Evolutionary conservation across 2,797 vertebrate genomes (phyloP).

Genomic region (Heteromormyrus szaboi): DNA sequence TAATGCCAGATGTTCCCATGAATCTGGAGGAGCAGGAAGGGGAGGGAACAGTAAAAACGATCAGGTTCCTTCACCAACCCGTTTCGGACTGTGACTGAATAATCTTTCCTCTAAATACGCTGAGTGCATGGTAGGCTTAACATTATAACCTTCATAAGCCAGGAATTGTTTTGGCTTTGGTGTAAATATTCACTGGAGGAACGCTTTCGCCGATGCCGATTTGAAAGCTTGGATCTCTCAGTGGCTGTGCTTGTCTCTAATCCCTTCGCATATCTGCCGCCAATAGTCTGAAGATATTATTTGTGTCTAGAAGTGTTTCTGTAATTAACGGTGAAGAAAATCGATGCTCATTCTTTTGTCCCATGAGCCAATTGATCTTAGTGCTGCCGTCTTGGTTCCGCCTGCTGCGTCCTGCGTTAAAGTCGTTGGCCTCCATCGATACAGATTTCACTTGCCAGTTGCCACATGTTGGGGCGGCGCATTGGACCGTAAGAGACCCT

Average conservation of each 20-base stretch:
- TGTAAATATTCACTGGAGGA: conserved; percentile 55
- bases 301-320: conserved; percentile 93
- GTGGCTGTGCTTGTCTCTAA: conserved; percentile 69
- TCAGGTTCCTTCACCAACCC: conserved; percentile 40
- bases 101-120: conserved; percentile 51
- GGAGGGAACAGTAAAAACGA: conserved; percentile 25
- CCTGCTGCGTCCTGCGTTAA: neutral
- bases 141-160: conserved; percentile 39
- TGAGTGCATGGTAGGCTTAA: conserved; percentile 47
- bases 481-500: neutral
- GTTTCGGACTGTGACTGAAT: conserved; percentile 50
- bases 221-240: conserved; percentile 45
- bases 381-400: conserved; percentile 26
- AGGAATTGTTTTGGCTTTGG: conserved; percentile 45
- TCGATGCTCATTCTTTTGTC: conserved; percentile 81
- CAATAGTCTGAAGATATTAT: conserved; percentile 78
- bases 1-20: neutral
- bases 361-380: conserved; percentile 79
- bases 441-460: neutral
- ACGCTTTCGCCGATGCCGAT: conserved; percentile 20
- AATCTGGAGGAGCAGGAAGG: neutral
- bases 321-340: conserved; percentile 86
- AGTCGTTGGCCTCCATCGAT: neutral
- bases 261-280: conserved; percentile 64
- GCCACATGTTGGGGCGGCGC: neutral